These are phyloP conservation scores for Orbicella faveolata DNA, from an alignment of 64 coral and sea anemone species.

Conservation along the genomic window DNA sequence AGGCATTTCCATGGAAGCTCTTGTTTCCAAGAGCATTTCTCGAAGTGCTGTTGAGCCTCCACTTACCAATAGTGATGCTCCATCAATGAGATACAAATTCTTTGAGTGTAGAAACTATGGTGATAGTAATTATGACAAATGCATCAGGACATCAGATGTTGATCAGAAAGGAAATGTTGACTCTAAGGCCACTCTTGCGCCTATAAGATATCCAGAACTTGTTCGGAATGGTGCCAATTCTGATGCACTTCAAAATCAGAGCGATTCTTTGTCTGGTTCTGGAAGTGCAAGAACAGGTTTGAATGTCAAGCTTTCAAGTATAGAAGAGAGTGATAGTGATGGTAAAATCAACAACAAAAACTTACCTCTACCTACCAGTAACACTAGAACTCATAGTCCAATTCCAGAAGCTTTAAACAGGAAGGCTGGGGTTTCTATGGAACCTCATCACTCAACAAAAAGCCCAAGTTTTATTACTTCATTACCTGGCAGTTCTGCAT, in stretches of 20 bases:
- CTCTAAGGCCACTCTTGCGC: slow-evolving; percentile 29
- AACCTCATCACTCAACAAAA: background rate
- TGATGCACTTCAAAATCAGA: background rate
- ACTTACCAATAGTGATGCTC: slow-evolving; percentile 48
- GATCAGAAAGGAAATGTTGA: slow-evolving; percentile 14
- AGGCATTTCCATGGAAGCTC: slow-evolving; percentile 29
- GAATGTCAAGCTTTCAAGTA: background rate
- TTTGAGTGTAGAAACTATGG: slow-evolving; percentile 68
- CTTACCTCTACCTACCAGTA: background rate
- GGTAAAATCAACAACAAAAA: background rate
- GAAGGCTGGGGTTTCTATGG: slow-evolving; percentile 2
- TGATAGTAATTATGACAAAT: slow-evolving; percentile 46
- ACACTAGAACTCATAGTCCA: slow-evolving; percentile 15
- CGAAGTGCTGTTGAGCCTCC: slow-evolving; percentile 58
- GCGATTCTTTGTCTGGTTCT: background rate
- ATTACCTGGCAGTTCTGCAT: background rate
- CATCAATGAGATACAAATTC: slow-evolving; percentile 49
- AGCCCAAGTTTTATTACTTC: background rate
- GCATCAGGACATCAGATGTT: slow-evolving; percentile 7
- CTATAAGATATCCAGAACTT: slow-evolving; percentile 54
- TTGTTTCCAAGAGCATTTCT: slow-evolving; percentile 62
- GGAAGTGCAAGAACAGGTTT: background rate
- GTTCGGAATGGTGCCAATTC: background rate
- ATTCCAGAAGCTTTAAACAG: background rate
- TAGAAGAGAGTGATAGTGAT: background rate